Base-by-base conservation (phyloP, 2,888 invertebrate species). In the Phortica okadai region DNA sequence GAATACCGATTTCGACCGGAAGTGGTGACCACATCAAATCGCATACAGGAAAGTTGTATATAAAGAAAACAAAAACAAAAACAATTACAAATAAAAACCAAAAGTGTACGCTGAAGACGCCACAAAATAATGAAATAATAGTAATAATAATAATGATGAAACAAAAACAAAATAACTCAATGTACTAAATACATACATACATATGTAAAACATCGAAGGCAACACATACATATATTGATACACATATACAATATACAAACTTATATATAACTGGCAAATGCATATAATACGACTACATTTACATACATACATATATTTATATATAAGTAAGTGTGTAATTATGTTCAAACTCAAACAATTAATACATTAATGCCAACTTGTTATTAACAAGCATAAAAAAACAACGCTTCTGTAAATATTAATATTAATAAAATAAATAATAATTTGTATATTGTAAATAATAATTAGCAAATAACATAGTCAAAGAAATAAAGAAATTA, bases 11-110 rank as follows among this genome's bases (percentile, higher is more conserved):
- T 96, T 88, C 95, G 95, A 87, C 96, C 96, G 81, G 96, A 96
- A 92, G 96, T 96, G 84, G 96, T 96, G 82, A 96, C 96, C 84
- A 96, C 96, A 80, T 96, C 96, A 82, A 96, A 96, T 93, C 94
- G 96, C 89, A 96, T 96, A 92, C 96, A 96, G 92, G 96, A 96
- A 93, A 96, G 96, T 93, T 96, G 96, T 95, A 96, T 96, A 95
- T 96, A 96, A 94, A 91, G 78, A 10, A 6, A 16, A 78, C 77
- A 76, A 10, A 6, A 16, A 78, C 77, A 76, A 70, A 25, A 64
- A 77, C 69, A 73, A 66, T 78, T 76, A 67, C 75, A 80, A 59
- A 42, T 21, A 25, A 62, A 62, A 25, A 62, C 56, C 56, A 59
- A 21, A 21, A 6, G 25, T 14, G 8, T n/a, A 7, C 21, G 8